phyloP scores from a whole-genome alignment of 2,113 vertebrate genomes.

The Oncorhynchus masou region DNA sequence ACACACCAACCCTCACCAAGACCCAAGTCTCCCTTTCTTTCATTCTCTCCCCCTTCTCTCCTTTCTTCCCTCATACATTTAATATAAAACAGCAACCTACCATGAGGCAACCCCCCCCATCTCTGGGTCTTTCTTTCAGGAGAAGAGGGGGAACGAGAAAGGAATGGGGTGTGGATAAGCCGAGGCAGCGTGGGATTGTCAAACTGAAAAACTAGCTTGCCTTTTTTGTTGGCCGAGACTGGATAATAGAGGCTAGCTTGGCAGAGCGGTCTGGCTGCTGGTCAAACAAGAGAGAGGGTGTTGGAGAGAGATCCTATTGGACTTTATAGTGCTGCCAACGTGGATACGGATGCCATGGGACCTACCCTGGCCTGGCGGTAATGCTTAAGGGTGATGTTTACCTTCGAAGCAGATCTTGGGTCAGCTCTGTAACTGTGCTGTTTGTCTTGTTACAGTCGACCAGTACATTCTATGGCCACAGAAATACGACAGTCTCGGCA shows the following conservation, averaged over 20 bases:
- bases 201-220: constrained; percentile 67
- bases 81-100: constrained; percentile 70
- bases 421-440: too few relatives aligned
- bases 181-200: constrained; percentile 69
- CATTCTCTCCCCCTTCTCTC: constrained; percentile 17
- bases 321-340: too few relatives aligned
- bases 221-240: constrained; percentile 36
- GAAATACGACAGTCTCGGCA: too few relatives aligned
- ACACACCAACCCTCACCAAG: constrained; percentile 54
- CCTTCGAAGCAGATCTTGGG: too few relatives aligned
- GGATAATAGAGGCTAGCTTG: not conserved
- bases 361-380: too few relatives aligned
- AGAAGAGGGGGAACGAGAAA: constrained; percentile 60
- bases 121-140: constrained; percentile 65
- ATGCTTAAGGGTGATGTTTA: too few relatives aligned
- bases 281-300: constrained; percentile 24
- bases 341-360: too few relatives aligned
- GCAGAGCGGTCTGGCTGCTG: constrained; percentile 39
- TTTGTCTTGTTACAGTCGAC: too few relatives aligned
- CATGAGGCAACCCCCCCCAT: constrained; percentile 70
- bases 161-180: constrained; percentile 69
- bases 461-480: too few relatives aligned
- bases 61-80: constrained; percentile 63
- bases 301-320: not conserved
- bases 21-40: not conserved